phyloP scores from a whole-genome alignment of 1,140 invertebrate genomes.

The Hyphantria cunea region DNA sequence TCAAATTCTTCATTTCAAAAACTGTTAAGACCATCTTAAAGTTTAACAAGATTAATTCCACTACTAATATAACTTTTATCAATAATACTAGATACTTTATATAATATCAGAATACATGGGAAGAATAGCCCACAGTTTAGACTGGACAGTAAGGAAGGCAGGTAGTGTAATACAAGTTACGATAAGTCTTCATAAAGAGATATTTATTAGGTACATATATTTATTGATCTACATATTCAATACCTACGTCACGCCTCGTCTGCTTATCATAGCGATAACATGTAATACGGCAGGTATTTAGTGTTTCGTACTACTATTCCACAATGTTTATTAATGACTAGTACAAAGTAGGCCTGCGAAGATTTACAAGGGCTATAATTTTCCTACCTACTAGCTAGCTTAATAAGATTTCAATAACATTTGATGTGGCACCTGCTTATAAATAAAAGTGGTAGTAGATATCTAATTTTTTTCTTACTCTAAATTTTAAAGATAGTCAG shows the following conservation, averaged over 20 bases:
- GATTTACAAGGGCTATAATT: too few relatives aligned
- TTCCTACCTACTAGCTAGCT: too few relatives aligned
- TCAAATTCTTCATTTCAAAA: constrained; percentile 34
- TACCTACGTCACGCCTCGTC: constrained; percentile 6
- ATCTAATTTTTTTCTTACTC: too few relatives aligned
- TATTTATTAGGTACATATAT: constrained; percentile 21
- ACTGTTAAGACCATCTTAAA: constrained; percentile 7
- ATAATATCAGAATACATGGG: too few relatives aligned
- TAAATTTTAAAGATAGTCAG: too few relatives aligned
- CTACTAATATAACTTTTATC: too few relatives aligned
- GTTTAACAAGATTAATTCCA: constrained; percentile 22
- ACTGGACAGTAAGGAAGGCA: constrained; percentile 37
- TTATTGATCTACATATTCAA: not conserved
- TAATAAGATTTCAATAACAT: too few relatives aligned
- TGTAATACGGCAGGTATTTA: not conserved
- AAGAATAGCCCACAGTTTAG: constrained; percentile 41
- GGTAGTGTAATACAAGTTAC: constrained; percentile 33
- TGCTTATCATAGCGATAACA: constrained; percentile 19
- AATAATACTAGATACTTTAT: too few relatives aligned
- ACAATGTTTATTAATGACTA: constrained; percentile 15
- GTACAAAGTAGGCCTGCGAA: not conserved
- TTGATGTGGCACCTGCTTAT: too few relatives aligned
- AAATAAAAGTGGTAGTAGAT: too few relatives aligned
- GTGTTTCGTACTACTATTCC: not conserved
- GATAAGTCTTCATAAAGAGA: constrained; percentile 31